phyloP scores from a whole-genome alignment of 2,797 vertebrate species.

The Mormyrus proboscirostris region DNA sequence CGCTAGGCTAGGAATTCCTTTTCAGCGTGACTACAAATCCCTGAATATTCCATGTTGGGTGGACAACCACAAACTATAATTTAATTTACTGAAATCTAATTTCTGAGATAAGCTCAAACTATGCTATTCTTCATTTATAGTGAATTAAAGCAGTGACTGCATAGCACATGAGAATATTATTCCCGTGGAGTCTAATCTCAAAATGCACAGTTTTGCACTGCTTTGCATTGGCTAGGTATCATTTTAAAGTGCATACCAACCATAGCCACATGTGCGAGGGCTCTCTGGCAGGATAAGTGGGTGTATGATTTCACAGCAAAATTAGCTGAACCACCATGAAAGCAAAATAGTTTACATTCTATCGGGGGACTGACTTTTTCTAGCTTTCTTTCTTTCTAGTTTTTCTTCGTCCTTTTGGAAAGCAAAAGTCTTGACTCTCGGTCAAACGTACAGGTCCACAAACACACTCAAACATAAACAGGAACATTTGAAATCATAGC shows the following conservation, averaged over 20 bases:
- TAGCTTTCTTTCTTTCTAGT: slow-evolving; percentile 22
- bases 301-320: slow-evolving; percentile 32
- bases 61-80: not conserved
- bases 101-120: slow-evolving; percentile 6
- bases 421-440: slow-evolving; percentile 34
- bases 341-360: slow-evolving; percentile 41
- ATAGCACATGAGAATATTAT: not conserved
- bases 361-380: slow-evolving; percentile 28
- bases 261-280: slow-evolving; percentile 19
- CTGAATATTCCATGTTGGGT: not conserved
- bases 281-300: slow-evolving; percentile 23
- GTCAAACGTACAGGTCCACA: slow-evolving; percentile 66
- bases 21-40: not conserved
- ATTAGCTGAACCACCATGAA: slow-evolving; percentile 38
- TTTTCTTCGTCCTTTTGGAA: slow-evolving; percentile 29
- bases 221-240: slow-evolving; percentile 11
- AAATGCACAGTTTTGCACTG: slow-evolving; percentile 8
- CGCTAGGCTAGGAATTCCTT: not conserved
- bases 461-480: slow-evolving; percentile 93
- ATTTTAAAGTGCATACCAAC: slow-evolving; percentile 20
- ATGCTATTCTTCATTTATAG: slow-evolving; percentile 4
- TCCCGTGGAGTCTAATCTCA: not conserved
- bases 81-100: not conserved
- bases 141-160: not conserved
- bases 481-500: slow-evolving; percentile 79